Evolutionary conservation across 2,888 invertebrate species (phyloP).

Genomic region (Oxycera nigricornis): DNA sequence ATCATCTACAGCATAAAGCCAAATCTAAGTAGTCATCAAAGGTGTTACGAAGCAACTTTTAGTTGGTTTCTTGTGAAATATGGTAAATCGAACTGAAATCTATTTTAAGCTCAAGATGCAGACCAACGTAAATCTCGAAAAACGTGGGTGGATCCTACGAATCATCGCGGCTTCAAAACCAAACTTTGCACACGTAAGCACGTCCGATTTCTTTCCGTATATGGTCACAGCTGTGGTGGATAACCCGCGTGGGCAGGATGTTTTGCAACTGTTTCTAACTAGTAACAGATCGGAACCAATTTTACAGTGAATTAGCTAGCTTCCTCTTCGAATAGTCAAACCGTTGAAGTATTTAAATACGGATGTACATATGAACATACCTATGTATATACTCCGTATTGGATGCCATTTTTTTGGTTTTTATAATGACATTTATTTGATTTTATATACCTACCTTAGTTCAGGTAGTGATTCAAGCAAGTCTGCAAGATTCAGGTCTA

Average conservation of each 20-base stretch:
- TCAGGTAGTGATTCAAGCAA: no score
- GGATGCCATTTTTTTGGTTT: no score
- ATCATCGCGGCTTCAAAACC: not conserved
- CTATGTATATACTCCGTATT: no score
- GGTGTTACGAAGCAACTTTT: not conserved
- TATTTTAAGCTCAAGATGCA: not conserved
- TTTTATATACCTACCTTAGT: not conserved
- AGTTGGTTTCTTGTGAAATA: not conserved
- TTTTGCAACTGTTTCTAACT: not conserved
- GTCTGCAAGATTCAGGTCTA: no score
- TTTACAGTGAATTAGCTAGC: not conserved
- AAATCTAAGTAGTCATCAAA: not conserved
- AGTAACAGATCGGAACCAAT: not conserved
- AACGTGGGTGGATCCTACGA: conserved; percentile 4
- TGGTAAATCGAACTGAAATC: not conserved
- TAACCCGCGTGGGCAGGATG: conserved; percentile 7
- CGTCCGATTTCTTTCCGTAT: conserved; percentile 19
- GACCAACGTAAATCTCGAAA: not conserved
- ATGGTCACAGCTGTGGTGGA: not conserved
- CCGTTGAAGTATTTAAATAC: no score
- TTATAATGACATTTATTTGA: no score
- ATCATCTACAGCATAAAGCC: not conserved
- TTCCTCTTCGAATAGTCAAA: not conserved
- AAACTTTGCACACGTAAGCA: not conserved
- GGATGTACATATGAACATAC: no score